Percentiles rank a stretch among this genome's conserved stretches.
Conservation (phyloP, 2,888 invertebrate species). For the Drosophila mimica region DNA sequence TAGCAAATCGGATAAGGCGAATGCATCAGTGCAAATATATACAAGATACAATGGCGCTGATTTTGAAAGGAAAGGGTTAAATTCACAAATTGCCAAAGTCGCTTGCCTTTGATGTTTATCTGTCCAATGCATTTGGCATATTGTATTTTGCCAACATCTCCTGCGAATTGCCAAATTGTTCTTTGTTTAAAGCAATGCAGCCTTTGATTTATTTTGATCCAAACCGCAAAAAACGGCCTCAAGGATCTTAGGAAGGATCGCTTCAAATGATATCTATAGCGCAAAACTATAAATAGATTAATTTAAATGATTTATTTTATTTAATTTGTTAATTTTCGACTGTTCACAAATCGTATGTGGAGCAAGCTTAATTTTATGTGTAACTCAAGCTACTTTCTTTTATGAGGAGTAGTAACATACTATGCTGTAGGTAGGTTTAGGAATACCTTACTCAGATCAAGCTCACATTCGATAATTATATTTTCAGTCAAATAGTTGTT, state of each 20-base stretch:
- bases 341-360: background rate
- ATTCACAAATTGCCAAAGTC: conserved; percentile 52
- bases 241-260: background rate
- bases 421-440: background rate
- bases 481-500: background rate
- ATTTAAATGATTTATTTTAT: background rate
- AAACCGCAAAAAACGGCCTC: conserved; percentile 59
- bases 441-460: background rate
- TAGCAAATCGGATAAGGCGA: conserved; percentile 75
- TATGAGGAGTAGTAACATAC: background rate
- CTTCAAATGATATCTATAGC: background rate
- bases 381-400: background rate
- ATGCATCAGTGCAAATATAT: conserved; percentile 57
- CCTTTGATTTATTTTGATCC: conserved; percentile 60
- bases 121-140: conserved; percentile 15
- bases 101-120: conserved; percentile 41
- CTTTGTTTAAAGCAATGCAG: conserved; percentile 48
- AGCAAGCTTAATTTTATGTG: background rate
- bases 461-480: background rate
- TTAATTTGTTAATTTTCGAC: background rate
- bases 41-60: conserved; percentile 55
- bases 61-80: conserved; percentile 67
- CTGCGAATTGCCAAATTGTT: conserved; percentile 21
- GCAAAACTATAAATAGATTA: background rate
- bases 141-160: conserved; percentile 26